Evolutionary conservation across 2,797 vertebrate species (phyloP), one percentile per base, ranked within the genome.

Genomic region (Anguilla megastoma): DNA sequence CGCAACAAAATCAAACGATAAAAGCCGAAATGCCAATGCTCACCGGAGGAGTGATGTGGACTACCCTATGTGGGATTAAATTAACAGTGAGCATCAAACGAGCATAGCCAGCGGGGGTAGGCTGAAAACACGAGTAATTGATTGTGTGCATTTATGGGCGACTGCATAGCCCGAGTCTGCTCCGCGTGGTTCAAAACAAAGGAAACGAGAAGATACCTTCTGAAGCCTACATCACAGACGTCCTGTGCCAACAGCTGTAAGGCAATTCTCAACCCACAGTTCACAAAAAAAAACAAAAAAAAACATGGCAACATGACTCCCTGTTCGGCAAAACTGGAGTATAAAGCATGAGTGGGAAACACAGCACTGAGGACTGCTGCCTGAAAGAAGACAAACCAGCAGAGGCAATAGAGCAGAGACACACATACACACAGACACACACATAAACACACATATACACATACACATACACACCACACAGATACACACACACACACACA

Each of bases 81-180:
- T 56, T 54, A 56, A 84, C 50, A 30, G 48, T 6, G 52, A 56
- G 83, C 50, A 54, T 48, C 48, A 56, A 24, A 85, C 52, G 21
- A 33, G 27, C 50, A 36, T 58, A 74, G 69, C 90, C 90, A 88
- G 50, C 86, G 89, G 91, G 89, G 94, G 83, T 89, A 16, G 27
- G 24, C n/a, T 21, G 21, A 52, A 54, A 82, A 50, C 18, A 41
- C 7, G 36, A 45, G 76, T 45, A 80, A 80, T 80, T 82, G 79
- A 82, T 50, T 82, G 79, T 82, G n/a, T 16, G 52, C 83, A 84
- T 84, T 30, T 84, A 56, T 30, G 83, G 10, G 83, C 24, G 1
- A 82, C 79, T n/a, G 41, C 27, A n/a, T 48, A 50, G 21, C 18
- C 79, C 16, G 50, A 0, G 50, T 2, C 50, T 30, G 52, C 83